These are phyloP conservation scores for Cyphomyrus discorhynchus DNA, from an alignment of 2,113 vertebrate species.

Conservation along the genomic window DNA sequence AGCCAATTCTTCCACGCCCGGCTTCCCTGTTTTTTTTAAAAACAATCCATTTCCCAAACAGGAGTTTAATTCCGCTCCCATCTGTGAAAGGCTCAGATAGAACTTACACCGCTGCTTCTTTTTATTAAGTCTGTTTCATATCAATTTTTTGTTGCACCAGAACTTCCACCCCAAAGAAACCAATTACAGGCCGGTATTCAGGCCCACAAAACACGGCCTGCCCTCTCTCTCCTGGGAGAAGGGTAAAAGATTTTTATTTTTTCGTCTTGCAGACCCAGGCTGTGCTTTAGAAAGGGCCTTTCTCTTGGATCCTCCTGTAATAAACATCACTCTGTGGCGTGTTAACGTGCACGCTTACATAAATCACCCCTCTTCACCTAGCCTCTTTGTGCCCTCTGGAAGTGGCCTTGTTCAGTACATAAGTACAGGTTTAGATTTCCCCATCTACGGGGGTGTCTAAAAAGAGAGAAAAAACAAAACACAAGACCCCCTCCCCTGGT, in stretches of 20 bases:
- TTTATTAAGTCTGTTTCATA: constrained; percentile 16
- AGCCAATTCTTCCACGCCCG: neutral
- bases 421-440: neutral
- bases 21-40: neutral
- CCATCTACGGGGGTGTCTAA: neutral
- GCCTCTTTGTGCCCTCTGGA: neutral
- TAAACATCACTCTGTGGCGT: constrained; percentile 25
- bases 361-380: neutral
- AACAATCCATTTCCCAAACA: neutral
- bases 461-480: neutral
- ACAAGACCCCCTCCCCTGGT: neutral
- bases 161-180: constrained; percentile 14
- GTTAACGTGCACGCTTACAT: neutral
- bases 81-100: neutral
- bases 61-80: neutral
- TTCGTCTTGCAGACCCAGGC: neutral
- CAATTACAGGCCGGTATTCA: constrained; percentile 7
- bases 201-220: neutral
- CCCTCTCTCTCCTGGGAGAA: constrained; percentile 1
- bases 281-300: neutral
- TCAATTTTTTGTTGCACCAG: constrained; percentile 6
- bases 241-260: neutral
- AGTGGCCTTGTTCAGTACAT: neutral
- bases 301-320: neutral
- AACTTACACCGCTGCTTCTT: neutral